Evolutionary conservation across 64 coral and sea anemone genomes (phyloP).

Genomic region (Astreopora myriophthalma): DNA sequence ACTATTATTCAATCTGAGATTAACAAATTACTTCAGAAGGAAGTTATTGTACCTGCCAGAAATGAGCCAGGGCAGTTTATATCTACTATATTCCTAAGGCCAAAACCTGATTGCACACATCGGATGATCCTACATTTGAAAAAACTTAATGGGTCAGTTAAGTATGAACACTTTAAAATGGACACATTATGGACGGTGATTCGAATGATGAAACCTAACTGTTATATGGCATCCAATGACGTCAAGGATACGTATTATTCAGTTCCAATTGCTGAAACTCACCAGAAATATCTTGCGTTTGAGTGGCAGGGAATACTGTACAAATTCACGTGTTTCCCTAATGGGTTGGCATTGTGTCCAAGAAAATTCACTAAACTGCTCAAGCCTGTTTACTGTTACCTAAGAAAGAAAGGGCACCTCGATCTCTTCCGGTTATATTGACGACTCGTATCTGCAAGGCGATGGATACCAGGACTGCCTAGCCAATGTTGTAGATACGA

Average conservation of each 20-base stretch:
- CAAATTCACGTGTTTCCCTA: neutral
- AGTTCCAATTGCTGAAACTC: neutral
- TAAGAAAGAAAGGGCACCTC: slow-evolving; percentile 38
- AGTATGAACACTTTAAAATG: slow-evolving; percentile 4
- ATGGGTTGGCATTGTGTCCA: neutral
- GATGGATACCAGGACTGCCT: slow-evolving; percentile 53
- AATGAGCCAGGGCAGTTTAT: neutral
- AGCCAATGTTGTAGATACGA: slow-evolving; percentile 9
- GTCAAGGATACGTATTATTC: neutral
- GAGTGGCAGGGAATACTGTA: too few species aligned
- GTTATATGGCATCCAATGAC: slow-evolving; percentile 25
- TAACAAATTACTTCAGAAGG: slow-evolving; percentile 48
- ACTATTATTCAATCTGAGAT: slow-evolving; percentile 38
- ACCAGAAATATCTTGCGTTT: too few species aligned
- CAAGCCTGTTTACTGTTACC: neutral
- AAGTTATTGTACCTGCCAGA: neutral
- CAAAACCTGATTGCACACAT: neutral
- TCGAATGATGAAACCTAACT: slow-evolving; percentile 1
- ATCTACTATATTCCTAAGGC: neutral
- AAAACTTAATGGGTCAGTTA: neutral
- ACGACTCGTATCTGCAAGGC: slow-evolving; percentile 47
- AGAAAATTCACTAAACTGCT: too few species aligned
- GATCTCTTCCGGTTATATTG: slow-evolving; percentile 51
- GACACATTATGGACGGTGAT: neutral
- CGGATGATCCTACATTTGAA: neutral